phyloP scores from a whole-genome alignment of 1,140 invertebrate genomes.

The Aphidius ervi region DNA sequence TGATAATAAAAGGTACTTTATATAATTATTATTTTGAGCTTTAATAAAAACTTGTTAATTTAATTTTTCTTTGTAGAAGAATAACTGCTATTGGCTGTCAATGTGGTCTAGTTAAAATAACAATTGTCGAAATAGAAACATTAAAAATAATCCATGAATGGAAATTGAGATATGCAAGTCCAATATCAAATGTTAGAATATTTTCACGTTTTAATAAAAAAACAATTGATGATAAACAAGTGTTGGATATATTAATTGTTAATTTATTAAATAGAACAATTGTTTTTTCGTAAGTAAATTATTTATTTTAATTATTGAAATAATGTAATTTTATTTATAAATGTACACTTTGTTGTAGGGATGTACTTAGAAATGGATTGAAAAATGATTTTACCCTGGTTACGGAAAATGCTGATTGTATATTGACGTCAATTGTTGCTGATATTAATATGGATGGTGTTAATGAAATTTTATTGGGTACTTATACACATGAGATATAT shows the following conservation, averaged over 20 bases:
- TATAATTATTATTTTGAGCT: constrained; percentile 3
- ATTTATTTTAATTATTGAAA: constrained; percentile 12
- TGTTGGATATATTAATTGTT: constrained; percentile 58
- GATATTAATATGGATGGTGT: constrained; percentile 72
- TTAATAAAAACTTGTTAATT: constrained; percentile 10
- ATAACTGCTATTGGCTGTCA: constrained; percentile 63
- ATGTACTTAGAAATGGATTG: constrained; percentile 59
- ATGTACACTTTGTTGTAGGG: constrained; percentile 44
- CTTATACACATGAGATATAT: constrained; percentile 62
- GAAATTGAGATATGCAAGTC: constrained; percentile 58
- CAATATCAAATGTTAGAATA: constrained; percentile 57
- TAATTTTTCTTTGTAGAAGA: constrained; percentile 43
- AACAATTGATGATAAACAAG: constrained; percentile 25
- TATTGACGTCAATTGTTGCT: constrained; percentile 59
- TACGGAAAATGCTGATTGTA: constrained; percentile 58
- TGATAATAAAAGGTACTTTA: constrained; percentile 49
- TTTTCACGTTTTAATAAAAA: constrained; percentile 45
- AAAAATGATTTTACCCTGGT: constrained; percentile 51
- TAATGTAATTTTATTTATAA: not conserved
- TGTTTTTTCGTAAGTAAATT: constrained; percentile 57
- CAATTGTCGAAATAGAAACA: constrained; percentile 52
- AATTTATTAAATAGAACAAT: constrained; percentile 58
- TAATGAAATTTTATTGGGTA: constrained; percentile 70
- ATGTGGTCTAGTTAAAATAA: constrained; percentile 59
- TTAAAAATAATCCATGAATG: constrained; percentile 53